Evolutionary conservation across 2,797 vertebrate genomes (phyloP).

Genomic region (Cottoperca gobio): DNA sequence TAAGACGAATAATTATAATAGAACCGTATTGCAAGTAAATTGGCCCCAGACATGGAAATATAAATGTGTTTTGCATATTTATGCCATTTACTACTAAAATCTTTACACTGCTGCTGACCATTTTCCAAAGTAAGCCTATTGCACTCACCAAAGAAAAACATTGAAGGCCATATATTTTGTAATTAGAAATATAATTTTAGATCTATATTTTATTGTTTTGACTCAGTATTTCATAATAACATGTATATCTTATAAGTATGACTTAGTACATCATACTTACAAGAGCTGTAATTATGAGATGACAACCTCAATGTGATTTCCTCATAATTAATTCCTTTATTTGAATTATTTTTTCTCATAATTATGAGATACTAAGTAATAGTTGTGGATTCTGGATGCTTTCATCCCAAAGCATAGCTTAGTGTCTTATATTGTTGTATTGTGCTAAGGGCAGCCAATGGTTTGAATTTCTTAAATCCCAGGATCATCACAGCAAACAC

Average conservation of each 20-base stretch:
- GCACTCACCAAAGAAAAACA: neutral
- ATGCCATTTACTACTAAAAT: constrained; percentile 1
- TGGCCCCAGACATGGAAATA: neutral
- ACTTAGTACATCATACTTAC: neutral
- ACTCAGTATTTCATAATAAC: neutral
- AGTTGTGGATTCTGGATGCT: too few relatives aligned
- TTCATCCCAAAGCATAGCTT: too few relatives aligned
- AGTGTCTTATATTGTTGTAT: too few relatives aligned
- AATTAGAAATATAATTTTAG: neutral
- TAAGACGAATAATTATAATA: neutral
- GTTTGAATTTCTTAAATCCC: neutral
- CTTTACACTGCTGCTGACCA: neutral
- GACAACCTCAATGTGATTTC: neutral
- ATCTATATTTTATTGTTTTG: neutral
- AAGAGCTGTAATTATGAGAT: neutral
- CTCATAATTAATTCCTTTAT: neutral
- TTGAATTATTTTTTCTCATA: neutral
- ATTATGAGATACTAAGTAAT: too few relatives aligned
- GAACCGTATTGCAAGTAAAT: neutral
- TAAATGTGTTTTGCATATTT: neutral
- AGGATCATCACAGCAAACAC: neutral
- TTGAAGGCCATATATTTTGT: neutral
- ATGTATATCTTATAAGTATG: neutral
- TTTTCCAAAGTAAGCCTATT: constrained; percentile 7
- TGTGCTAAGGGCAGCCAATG: too few relatives aligned